Conservation (phyloP, 1,140 invertebrate genomes). For the Arctopsyche grandis region DNA sequence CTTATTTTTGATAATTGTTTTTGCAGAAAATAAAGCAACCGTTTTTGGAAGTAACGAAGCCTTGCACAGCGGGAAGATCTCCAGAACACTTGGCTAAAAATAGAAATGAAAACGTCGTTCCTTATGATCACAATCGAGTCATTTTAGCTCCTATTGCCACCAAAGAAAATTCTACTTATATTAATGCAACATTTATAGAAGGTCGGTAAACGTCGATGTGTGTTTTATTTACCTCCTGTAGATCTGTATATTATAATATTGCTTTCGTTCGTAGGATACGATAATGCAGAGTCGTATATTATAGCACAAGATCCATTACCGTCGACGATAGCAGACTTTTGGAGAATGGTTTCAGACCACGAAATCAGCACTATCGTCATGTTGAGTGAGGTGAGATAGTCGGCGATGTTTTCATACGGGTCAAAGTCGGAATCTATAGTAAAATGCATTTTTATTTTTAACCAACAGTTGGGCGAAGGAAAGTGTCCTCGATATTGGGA, state of each 20-base stretch:
- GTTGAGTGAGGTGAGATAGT: slow-evolving; percentile 84
- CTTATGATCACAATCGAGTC: slow-evolving; percentile 91
- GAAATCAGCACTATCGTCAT: slow-evolving; percentile 92
- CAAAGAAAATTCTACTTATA: slow-evolving; percentile 92
- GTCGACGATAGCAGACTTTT: slow-evolving; percentile 90
- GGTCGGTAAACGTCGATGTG: slow-evolving; percentile 61
- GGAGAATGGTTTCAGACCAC: slow-evolving; percentile 96
- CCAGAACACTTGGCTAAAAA: slow-evolving; percentile 92
- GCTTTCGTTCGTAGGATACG: slow-evolving; percentile 72
- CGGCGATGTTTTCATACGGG: slow-evolving; percentile 35
- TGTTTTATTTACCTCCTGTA: background rate
- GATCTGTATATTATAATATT: slow-evolving; percentile 49
- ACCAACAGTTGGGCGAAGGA: slow-evolving; percentile 73
- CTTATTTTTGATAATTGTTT: slow-evolving; percentile 32
- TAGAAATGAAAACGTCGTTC: slow-evolving; percentile 86
- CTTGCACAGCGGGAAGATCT: slow-evolving; percentile 80
- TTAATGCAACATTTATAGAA: slow-evolving; percentile 97
- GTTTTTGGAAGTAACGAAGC: slow-evolving; percentile 81
- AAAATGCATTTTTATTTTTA: slow-evolving; percentile 39
- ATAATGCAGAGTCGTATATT: slow-evolving; percentile 93
- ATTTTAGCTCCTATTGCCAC: slow-evolving; percentile 83
- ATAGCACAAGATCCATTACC: slow-evolving; percentile 95
- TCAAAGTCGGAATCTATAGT: no score
- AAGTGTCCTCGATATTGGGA: slow-evolving; percentile 94
- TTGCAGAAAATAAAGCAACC: slow-evolving; percentile 82